phyloP scores from a whole-genome alignment of 2,797 vertebrate species.

The Meda fulgida region DNA sequence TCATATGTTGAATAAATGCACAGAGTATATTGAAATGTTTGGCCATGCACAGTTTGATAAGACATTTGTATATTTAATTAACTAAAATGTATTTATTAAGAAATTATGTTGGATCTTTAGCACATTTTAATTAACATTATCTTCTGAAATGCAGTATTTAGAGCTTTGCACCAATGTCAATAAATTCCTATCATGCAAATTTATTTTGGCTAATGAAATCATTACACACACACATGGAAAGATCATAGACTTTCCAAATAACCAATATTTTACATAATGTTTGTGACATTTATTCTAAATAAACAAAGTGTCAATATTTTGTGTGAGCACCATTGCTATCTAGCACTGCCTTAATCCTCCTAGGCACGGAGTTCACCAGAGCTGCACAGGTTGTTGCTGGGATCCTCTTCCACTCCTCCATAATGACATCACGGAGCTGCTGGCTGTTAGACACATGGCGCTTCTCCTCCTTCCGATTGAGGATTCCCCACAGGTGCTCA shows the following conservation, averaged over 20 bases:
- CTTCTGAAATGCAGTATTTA: conserved; percentile 35
- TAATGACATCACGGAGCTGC: too few relatives aligned
- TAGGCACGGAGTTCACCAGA: too few relatives aligned
- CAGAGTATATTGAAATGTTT: conserved; percentile 15
- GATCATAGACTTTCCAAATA: neutral
- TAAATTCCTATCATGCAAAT: conserved; percentile 52
- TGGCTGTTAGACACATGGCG: too few relatives aligned
- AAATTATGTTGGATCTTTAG: conserved; percentile 16
- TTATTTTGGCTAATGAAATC: neutral
- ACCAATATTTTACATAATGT: neutral
- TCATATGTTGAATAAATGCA: neutral
- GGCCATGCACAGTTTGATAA: neutral
- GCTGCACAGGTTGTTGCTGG: too few relatives aligned
- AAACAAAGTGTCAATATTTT: too few relatives aligned
- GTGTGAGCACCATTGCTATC: too few relatives aligned
- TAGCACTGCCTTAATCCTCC: too few relatives aligned
- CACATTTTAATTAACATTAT: conserved; percentile 10
- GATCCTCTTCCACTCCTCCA: too few relatives aligned
- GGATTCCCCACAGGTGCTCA: too few relatives aligned
- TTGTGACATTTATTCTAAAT: neutral
- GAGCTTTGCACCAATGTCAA: conserved; percentile 35
- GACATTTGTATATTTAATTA: conserved; percentile 69
- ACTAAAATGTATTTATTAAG: conserved; percentile 32
- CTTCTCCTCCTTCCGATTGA: too few relatives aligned
- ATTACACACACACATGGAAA: neutral